phyloP scores from a whole-genome alignment of 2,888 invertebrate genomes.

The Lasius platythorax region DNA sequence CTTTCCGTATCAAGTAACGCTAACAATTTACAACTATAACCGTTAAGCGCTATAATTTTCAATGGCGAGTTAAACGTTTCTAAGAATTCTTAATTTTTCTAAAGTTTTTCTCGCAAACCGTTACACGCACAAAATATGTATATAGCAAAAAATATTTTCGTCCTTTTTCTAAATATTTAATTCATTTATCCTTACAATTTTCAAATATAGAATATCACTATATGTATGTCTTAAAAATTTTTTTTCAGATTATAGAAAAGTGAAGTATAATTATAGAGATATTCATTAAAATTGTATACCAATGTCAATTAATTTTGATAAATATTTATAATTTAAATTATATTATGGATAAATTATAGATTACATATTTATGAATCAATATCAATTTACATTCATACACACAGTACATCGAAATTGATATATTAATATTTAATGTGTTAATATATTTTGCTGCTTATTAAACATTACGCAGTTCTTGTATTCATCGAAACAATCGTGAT shows the following conservation, averaged over 20 bases:
- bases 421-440: constrained; percentile 15
- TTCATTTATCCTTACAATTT: neutral
- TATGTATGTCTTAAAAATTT: neutral
- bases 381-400: constrained; percentile 13
- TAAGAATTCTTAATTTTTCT: neutral
- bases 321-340: neutral
- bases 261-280: neutral
- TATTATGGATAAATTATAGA: constrained; percentile 11
- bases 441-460: constrained; percentile 22
- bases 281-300: neutral
- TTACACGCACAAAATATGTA: neutral
- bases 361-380: constrained; percentile 7
- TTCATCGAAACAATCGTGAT: neutral
- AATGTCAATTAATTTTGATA: neutral
- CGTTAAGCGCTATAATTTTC: too few species aligned
- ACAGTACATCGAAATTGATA: neutral
- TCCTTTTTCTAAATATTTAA: neutral
- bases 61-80: neutral
- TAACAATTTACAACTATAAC: too few species aligned
- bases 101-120: neutral
- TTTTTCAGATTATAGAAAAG: neutral
- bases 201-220: neutral
- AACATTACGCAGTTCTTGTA: neutral
- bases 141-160: neutral
- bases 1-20: too few species aligned